Conservation (phyloP, 2,797 vertebrate species). For the Onychomys arenicola region DNA sequence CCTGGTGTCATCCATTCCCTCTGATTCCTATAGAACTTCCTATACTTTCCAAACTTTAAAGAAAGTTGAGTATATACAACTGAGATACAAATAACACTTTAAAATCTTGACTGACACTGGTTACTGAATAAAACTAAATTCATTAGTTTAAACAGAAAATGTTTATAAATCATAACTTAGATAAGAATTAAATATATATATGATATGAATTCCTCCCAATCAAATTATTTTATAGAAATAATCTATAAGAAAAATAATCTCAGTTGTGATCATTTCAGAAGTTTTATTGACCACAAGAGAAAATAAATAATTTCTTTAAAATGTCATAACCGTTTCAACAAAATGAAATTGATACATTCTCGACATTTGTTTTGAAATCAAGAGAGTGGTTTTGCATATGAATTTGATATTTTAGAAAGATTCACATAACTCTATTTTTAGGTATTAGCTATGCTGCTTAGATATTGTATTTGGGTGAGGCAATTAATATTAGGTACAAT, state of each 20-base stretch:
- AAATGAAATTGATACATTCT: not conserved
- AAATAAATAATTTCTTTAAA: constrained; percentile 24
- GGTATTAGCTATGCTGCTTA: not conserved
- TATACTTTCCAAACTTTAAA: not conserved
- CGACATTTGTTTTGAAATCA: constrained; percentile 15
- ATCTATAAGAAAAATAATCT: not conserved
- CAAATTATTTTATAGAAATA: not conserved
- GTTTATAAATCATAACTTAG: not conserved
- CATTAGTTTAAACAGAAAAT: constrained; percentile 27
- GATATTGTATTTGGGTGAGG: not conserved
- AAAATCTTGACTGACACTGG: not conserved
- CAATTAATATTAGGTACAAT: not conserved
- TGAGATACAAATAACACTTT: constrained; percentile 14
- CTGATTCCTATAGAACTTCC: not conserved
- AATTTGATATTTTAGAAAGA: not conserved
- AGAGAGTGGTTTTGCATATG: not conserved
- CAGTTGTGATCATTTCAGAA: constrained; percentile 31
- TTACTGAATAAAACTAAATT: constrained; percentile 5
- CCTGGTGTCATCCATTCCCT: not conserved
- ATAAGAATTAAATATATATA: no score
- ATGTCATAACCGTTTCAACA: not conserved
- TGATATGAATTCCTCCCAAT: not conserved
- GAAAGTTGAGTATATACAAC: not conserved
- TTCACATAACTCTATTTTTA: not conserved
- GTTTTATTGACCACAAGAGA: not conserved